Conservation (phyloP, 2,888 invertebrate genomes). For the Pollenia labialis region DNA sequence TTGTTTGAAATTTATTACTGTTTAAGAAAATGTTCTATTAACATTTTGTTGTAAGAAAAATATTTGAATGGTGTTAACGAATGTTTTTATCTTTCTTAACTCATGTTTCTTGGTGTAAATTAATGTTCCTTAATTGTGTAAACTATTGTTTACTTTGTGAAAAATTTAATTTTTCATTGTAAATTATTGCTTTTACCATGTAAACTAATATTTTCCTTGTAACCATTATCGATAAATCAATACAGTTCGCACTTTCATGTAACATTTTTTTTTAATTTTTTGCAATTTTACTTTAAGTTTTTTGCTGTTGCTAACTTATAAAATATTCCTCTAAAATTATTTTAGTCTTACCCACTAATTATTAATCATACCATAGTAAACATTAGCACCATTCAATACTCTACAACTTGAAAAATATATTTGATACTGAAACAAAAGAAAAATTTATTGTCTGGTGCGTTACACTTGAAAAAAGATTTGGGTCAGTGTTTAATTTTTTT, state of each 20-base stretch:
- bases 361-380: slow-evolving; percentile 51
- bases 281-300: not conserved
- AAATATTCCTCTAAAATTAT: slow-evolving; percentile 6
- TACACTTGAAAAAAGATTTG: slow-evolving; percentile 77
- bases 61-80: too few species aligned
- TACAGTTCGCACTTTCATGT: too few species aligned
- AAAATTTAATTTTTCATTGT: too few species aligned
- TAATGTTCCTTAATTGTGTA: not conserved
- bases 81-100: too few species aligned
- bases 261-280: slow-evolving; percentile 10
- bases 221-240: too few species aligned
- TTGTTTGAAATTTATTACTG: too few species aligned
- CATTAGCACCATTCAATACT: slow-evolving; percentile 57
- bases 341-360: slow-evolving; percentile 45
- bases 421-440: slow-evolving; percentile 35
- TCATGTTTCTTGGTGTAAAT: too few species aligned
- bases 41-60: too few species aligned
- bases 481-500: slow-evolving; percentile 75
- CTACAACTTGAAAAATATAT: slow-evolving; percentile 37
- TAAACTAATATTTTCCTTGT: too few species aligned
- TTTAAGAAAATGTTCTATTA: too few species aligned
- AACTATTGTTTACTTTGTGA: not conserved
- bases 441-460: slow-evolving; percentile 72
- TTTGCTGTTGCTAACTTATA: slow-evolving; percentile 50
- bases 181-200: too few species aligned